phyloP scores from a whole-genome alignment of 1,140 invertebrate genomes.

The Dreissena rostriformis region DNA sequence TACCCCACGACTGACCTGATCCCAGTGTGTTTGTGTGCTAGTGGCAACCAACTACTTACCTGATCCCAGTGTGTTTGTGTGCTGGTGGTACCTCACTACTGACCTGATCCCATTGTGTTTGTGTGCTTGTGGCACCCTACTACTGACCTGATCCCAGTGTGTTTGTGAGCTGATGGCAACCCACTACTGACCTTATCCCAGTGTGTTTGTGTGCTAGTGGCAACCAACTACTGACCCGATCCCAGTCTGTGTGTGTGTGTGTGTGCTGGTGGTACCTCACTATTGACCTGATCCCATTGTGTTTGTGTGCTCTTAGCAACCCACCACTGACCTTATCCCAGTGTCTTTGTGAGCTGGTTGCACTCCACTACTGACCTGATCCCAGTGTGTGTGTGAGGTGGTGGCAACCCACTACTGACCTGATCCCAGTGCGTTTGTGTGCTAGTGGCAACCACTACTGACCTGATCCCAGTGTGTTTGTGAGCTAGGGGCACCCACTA shows the following conservation, averaged over 20 bases:
- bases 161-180: neutral
- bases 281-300: too few relatives aligned
- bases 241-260: too few relatives aligned
- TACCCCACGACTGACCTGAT: neutral
- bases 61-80: neutral
- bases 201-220: too few relatives aligned
- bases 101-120: neutral
- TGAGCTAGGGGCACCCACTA: constrained; percentile 21
- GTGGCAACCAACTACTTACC: neutral
- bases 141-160: neutral
- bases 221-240: too few relatives aligned
- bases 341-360: too few relatives aligned
- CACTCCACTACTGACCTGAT: neutral
- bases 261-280: too few relatives aligned
- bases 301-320: too few relatives aligned
- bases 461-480: constrained; percentile 37
- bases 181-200: neutral
- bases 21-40: neutral
- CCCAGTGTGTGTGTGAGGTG: neutral
- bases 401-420: too few relatives aligned
- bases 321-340: too few relatives aligned
- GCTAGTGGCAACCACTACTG: neutral
- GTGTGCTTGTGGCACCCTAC: neutral
- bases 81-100: neutral
- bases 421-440: too few relatives aligned